Evolutionary conservation across 2,888 invertebrate genomes (phyloP).

Genomic region (Catocala fraxini): DNA sequence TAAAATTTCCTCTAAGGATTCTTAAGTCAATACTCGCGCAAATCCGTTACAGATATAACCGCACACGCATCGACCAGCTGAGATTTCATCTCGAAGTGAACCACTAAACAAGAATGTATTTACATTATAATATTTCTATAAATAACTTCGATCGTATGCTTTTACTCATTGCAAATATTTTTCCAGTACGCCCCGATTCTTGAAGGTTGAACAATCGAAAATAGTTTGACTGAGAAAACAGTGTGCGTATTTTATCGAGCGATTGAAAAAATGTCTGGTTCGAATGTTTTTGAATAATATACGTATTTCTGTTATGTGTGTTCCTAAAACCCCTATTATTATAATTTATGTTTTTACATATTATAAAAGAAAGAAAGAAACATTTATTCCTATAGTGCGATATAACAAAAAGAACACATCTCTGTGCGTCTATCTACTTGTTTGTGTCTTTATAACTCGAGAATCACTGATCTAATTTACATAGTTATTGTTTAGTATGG

Average conservation of each 20-base stretch:
- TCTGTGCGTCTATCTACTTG: no score
- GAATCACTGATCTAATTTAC: no score
- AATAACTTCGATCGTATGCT: not conserved
- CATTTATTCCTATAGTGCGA: no score
- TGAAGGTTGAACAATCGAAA: conserved; percentile 38
- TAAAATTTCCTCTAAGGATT: no score
- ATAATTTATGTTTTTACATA: no score
- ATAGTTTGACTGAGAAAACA: conserved; percentile 20
- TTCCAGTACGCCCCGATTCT: conserved; percentile 23
- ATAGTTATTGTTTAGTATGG: no score
- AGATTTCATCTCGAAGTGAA: not conserved
- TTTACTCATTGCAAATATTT: conserved; percentile 13
- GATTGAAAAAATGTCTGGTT: not conserved
- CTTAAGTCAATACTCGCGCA: not conserved
- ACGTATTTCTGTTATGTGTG: no score
- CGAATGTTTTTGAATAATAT: not conserved
- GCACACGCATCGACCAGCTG: not conserved
- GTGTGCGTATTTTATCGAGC: not conserved
- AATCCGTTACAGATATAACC: conserved; percentile 2
- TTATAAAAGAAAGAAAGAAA: no score
- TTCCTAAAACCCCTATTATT: no score
- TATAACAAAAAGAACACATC: no score
- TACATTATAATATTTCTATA: conserved; percentile 7
- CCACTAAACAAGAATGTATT: conserved; percentile 4
- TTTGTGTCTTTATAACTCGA: no score